Base-by-base conservation (phyloP, 2,113 vertebrate genomes). In the Crocuta crocuta region DNA sequence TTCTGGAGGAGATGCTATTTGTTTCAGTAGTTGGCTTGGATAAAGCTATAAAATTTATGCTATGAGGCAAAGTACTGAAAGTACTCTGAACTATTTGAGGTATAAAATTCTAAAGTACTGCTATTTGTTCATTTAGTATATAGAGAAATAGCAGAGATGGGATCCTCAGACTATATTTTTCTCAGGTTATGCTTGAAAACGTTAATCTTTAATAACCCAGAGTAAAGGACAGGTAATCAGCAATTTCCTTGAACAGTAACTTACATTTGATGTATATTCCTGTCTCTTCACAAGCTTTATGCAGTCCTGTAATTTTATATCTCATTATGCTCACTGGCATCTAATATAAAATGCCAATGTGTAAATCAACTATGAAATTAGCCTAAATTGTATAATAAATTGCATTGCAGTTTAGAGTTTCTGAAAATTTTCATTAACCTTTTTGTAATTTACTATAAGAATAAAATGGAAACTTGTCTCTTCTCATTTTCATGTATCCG, bases 361-460 rank as follows among this genome's bases (percentile, higher is more conserved):
- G 89, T 95, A 95, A 97, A 97, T 97, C 90, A 98, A 80, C 89
- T 94, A 21, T 95, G 53, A 91, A 95, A 97, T 93, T 96, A 82
- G 48, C 65, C 58, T 95, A 90, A 97, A 92, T 87, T 83, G 31
- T 95, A n/a, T 89, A 97, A 97, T 97, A 97, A 96, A 95, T 95
- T 97, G 21, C 66, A 68, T 82, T 73, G 93, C 21, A 86, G 9
- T 63, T 96, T 55, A 82, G 35, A 80, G 39, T 33, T 93, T 95
- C 96, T 82, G 43, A 81, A 93, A 83, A 93, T 91, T 39, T 93
- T 95, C 63, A 86, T 93, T 89, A 96, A 74, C 28, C 35, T 79
- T 45, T 93, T 95, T 94, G 43, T 88, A 91, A 83, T 78, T 94
- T 80, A 95, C 50, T 95, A 5, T 78, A 48, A 45, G 35, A 85